phyloP scores from a whole-genome alignment of 64 coral and sea anemone genomes.

The Montipora efflorescens region DNA sequence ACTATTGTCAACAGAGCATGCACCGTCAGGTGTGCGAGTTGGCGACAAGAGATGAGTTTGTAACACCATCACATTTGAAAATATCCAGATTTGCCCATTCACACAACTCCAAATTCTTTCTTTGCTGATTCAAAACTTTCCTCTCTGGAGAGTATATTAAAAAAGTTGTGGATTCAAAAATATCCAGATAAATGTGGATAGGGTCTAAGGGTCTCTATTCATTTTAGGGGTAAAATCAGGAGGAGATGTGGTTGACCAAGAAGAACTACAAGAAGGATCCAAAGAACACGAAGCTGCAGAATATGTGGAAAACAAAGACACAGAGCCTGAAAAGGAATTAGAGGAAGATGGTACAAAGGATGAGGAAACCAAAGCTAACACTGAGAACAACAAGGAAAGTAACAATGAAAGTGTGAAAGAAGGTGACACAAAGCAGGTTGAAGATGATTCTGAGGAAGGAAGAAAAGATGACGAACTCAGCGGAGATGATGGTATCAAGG shows the following conservation, averaged over 20 bases:
- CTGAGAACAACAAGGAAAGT: slow-evolving; percentile 21
- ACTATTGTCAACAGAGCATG: too few relatives aligned
- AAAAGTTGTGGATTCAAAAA: too few relatives aligned
- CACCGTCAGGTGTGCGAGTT: too few relatives aligned
- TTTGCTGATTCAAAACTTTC: too few relatives aligned
- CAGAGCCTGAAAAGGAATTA: slow-evolving; percentile 12
- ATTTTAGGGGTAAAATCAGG: slow-evolving; percentile 47
- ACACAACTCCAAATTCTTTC: too few relatives aligned
- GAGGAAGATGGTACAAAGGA: slow-evolving; percentile 29
- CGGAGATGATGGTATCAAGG: slow-evolving; percentile 18
- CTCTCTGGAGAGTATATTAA: too few relatives aligned
- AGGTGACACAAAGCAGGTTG: neutral
- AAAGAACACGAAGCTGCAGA: neutral
- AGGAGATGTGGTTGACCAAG: neutral
- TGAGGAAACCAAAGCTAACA: neutral
- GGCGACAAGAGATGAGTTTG: too few relatives aligned
- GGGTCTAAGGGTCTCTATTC: neutral
- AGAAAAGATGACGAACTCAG: slow-evolving; percentile 17
- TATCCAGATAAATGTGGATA: too few relatives aligned
- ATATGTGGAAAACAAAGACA: slow-evolving; percentile 11
- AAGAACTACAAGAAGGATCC: slow-evolving; percentile 24
- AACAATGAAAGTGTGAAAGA: slow-evolving; percentile 1
- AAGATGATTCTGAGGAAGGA: slow-evolving; percentile 27
- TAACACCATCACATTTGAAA: too few relatives aligned
- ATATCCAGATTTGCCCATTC: too few relatives aligned